Evolutionary conservation across 2,888 invertebrate genomes (phyloP), one percentile per base, ranked within the genome.

Genomic region (Protodeltote pygarga): DNA sequence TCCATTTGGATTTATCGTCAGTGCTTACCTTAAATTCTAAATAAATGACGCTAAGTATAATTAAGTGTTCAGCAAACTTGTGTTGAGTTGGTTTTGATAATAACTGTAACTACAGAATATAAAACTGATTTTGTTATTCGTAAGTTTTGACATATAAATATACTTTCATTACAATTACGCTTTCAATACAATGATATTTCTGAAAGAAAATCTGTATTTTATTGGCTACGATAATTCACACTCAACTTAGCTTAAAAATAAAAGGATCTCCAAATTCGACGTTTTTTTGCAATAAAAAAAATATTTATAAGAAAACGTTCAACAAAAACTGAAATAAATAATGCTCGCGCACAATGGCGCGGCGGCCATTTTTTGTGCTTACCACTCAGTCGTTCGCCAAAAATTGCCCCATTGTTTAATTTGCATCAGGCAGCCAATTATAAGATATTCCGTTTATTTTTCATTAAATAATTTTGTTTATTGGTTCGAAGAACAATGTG

Each of bases 401-500:
- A 51, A 47, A 34, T 40, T 31, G 13, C 6, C 10, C 27, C 23
- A 37, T 65, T 55, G 53, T 66, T 48, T 63, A 44, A 44, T 53
- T 59, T 47, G 40, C 23, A 51, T 48, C 41, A 45, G 32, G 32
- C 40, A 35, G 33, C 35, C 46, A 67, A 64, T 62, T 62, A 62
- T 45, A 15, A 40, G 25, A 17, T 25, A 25, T 41, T 50, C 40
- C 33, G 24, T 37, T 58, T 49, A 24, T 46, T 46, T 60, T 60
- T 54, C 9, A 51, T 42, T 46, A 46, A 24, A 27, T 32, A 17
- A 42, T 58, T 41, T 20, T 23, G 16, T 13, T 44, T 27, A 27
- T 15, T 38, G 32, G 15, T 10, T 13, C 37, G 10, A 9, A 49
- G n/a, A 17, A 31, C n/a, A n/a, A n/a, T n/a, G n/a, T n/a, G n/a